Percentiles rank a stretch among this genome's conserved stretches.
These are phyloP conservation scores for Lanistes nyassanus DNA, from an alignment of 1,140 invertebrate species.

Conservation along the genomic window DNA sequence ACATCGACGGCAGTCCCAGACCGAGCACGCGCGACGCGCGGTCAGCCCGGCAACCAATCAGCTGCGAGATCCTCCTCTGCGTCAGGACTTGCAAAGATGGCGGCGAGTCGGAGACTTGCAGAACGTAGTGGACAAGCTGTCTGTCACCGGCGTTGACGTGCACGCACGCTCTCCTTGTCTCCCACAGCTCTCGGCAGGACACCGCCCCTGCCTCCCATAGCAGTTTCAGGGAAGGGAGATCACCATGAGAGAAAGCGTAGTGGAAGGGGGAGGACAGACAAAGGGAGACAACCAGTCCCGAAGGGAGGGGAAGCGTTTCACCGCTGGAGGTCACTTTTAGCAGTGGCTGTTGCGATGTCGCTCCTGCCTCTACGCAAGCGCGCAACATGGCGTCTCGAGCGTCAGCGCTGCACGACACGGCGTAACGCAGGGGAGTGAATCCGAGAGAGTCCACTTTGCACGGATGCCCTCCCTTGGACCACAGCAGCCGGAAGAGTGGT, in stretches of 20 bases:
- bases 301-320: background rate
- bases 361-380: constrained; percentile 3
- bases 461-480: constrained; percentile 20
- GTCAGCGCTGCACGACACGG: background rate
- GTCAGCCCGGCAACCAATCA: constrained; percentile 6
- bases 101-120: background rate
- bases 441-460: background rate
- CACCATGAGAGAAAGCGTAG: background rate
- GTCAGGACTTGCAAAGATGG: constrained; percentile 7
- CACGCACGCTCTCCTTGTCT: background rate
- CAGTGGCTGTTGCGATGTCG: background rate
- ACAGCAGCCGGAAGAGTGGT: constrained; percentile 1
- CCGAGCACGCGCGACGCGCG: background rate
- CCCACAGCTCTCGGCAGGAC: background rate
- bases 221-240: background rate
- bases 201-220: background rate
- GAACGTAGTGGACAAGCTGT: background rate
- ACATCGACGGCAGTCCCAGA: constrained; percentile 1
- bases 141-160: background rate
- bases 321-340: too few relatives aligned
- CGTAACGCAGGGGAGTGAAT: constrained; percentile 16
- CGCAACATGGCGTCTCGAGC: background rate
- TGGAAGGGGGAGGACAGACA: background rate
- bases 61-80: constrained; percentile 5
- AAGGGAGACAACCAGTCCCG: background rate